phyloP scores from a whole-genome alignment of 1,140 invertebrate species.

The Neodiprion pinetum region DNA sequence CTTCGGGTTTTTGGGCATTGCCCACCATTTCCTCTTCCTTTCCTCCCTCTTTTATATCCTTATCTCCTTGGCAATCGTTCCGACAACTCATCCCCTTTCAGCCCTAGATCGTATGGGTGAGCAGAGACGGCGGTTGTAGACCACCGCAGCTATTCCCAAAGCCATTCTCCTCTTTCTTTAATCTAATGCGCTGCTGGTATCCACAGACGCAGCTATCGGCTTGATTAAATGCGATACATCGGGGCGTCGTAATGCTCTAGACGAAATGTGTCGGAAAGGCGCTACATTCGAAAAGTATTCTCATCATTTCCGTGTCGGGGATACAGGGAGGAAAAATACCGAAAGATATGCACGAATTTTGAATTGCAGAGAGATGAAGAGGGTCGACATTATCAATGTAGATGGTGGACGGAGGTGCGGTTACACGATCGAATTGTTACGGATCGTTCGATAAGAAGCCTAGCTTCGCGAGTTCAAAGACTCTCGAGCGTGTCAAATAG shows the following conservation, averaged over 20 bases:
- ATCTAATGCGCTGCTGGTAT: not conserved
- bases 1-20: not conserved
- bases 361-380: not conserved
- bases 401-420: too few species aligned
- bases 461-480: too few species aligned
- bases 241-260: too few species aligned
- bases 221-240: not conserved
- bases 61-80: not conserved
- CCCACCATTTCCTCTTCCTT: not conserved
- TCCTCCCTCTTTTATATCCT: not conserved
- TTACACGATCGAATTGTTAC: too few species aligned
- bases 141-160: not conserved
- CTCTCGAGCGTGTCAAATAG: not conserved
- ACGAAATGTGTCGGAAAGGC: too few species aligned
- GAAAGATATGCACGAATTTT: not conserved
- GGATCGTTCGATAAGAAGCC: too few species aligned
- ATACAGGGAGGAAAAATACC: too few species aligned
- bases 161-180: not conserved
- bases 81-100: not conserved
- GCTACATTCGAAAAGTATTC: too few species aligned
- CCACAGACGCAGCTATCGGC: not conserved
- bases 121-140: not conserved
- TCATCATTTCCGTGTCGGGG: too few species aligned
- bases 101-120: not conserved
- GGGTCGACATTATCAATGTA: too few species aligned